Evolutionary conservation across 2,888 invertebrate species (phyloP).

Genomic region (Hydriomena furcata): DNA sequence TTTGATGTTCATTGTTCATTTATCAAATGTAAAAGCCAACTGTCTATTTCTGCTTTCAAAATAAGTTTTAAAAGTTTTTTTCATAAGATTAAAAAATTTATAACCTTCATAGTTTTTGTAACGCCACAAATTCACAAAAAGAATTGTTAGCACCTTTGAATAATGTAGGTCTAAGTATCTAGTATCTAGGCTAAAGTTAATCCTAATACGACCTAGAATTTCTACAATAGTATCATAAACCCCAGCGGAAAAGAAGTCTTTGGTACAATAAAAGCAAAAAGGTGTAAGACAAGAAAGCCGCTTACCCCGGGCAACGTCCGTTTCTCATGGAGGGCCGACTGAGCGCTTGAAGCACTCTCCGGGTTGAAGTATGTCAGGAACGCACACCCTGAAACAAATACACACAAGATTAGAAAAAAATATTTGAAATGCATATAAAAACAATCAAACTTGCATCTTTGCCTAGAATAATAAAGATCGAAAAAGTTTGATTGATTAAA

Average conservation of each 20-base stretch:
- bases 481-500: conserved; percentile 3
- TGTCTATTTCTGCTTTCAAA: no score
- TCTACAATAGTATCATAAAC: conserved; percentile 3
- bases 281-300: conserved; percentile 25
- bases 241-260: conserved; percentile 8
- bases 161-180: no score
- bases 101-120: no score
- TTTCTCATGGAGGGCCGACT: conserved; percentile 98
- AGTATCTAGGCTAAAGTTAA: neutral
- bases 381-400: conserved; percentile 93
- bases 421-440: no score
- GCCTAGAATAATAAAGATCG: no score
- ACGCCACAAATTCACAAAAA: no score
- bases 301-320: conserved; percentile 99
- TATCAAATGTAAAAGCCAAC: no score
- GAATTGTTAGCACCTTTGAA: no score
- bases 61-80: no score
- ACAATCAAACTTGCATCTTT: no score
- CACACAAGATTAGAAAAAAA: conserved; percentile 2
- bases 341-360: conserved; percentile 97
- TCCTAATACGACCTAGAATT: conserved; percentile 1
- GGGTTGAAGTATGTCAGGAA: conserved; percentile 99
- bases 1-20: no score
- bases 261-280: conserved; percentile 21
- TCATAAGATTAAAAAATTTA: no score